Conservation (phyloP, 2,113 vertebrate genomes). For the Epinephelus moara region DNA sequence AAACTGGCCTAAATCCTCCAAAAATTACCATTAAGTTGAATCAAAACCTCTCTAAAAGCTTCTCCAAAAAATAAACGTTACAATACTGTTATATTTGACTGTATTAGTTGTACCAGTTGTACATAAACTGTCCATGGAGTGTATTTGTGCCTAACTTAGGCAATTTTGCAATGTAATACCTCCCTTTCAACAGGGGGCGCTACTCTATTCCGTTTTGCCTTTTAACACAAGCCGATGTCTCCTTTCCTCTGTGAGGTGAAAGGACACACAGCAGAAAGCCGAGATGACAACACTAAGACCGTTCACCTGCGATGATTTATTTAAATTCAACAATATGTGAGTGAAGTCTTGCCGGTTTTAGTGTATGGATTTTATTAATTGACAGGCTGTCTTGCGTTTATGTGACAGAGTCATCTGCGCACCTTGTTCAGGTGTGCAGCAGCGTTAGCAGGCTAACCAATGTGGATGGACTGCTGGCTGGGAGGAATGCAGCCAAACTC, state of each 20-base stretch:
- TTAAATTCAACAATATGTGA: constrained; percentile 98
- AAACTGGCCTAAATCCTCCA: no score
- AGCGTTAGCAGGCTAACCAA: constrained; percentile 11
- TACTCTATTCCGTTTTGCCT: fast-evolving
- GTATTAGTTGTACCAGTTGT: background rate
- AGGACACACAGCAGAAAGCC: constrained; percentile 9
- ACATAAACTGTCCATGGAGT: background rate
- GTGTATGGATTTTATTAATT: fast-evolving
- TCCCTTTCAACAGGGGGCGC: constrained; percentile 33
- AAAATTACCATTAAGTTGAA: no score
- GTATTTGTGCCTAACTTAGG: background rate
- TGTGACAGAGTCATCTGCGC: fast-evolving
- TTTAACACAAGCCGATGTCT: background rate
- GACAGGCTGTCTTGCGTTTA: background rate
- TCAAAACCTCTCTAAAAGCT: no score
- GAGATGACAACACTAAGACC: constrained; percentile 93
- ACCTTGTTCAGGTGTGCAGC: background rate
- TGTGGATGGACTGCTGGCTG: background rate
- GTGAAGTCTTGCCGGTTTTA: constrained; percentile 35
- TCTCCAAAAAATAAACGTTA: no score
- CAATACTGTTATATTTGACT: background rate
- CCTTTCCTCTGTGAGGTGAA: constrained; percentile 8
- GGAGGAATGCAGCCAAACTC: background rate
- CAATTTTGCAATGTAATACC: background rate
- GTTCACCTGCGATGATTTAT: constrained; percentile 95